These are phyloP conservation scores for Oconnorella tubifera DNA, from an alignment of 2,888 invertebrate species.

Conservation along the genomic window DNA sequence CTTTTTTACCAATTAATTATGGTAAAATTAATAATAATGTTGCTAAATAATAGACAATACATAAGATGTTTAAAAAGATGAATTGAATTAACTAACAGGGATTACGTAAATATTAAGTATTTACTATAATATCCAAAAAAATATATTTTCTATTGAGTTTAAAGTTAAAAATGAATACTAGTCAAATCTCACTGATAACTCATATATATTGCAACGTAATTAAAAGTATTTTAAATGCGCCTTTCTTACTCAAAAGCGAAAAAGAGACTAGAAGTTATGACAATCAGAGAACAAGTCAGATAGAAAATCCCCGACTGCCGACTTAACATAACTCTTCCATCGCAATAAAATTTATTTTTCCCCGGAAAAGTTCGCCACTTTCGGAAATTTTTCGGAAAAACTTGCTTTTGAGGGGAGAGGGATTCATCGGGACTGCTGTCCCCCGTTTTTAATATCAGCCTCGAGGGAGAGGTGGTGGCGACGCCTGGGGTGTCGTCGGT, in stretches of 20 bases:
- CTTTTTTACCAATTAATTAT: too few relatives aligned
- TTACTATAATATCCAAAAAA: too few relatives aligned
- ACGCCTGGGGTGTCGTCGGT: background rate
- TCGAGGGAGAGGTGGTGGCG: background rate
- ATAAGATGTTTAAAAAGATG: too few relatives aligned
- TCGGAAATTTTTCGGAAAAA: background rate
- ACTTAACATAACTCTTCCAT: constrained; percentile 96
- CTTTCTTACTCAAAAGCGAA: constrained; percentile 76
- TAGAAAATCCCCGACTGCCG: constrained; percentile 92
- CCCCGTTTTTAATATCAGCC: too few relatives aligned
- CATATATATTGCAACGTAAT: too few relatives aligned
- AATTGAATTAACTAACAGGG: too few relatives aligned
- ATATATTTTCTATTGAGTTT: too few relatives aligned
- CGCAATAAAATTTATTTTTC: constrained; percentile 93
- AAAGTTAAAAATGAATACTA: background rate
- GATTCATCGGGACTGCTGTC: background rate
- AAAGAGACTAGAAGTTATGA: constrained; percentile 88
- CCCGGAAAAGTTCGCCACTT: constrained; percentile 59
- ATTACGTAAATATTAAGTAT: too few relatives aligned
- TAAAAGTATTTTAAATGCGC: too few relatives aligned
- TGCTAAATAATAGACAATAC: too few relatives aligned
- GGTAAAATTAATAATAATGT: too few relatives aligned
- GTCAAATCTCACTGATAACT: too few relatives aligned
- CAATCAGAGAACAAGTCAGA: constrained; percentile 88
- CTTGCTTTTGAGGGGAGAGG: background rate